Evolutionary conservation across 2,888 invertebrate genomes (phyloP), one percentile per base, ranked within the genome.

Genomic region (Drosophila tripunctata): DNA sequence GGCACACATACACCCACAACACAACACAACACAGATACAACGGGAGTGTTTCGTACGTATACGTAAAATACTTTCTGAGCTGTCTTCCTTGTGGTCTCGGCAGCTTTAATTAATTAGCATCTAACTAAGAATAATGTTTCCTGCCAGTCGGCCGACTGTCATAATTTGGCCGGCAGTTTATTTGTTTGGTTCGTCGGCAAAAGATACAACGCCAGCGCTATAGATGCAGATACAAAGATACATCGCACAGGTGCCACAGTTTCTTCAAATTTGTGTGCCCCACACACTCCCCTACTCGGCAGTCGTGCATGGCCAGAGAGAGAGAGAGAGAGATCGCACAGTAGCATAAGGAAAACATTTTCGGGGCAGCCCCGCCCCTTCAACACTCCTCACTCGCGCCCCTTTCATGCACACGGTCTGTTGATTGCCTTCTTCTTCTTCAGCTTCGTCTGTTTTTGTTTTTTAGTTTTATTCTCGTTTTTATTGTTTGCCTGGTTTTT

Each of bases 61-160:
- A 27, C 27, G 27, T 27, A 27, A 55, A 65, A 51, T 45, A 24
- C 55, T 40, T 35, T 15, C 45, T 41, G 38, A 60, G 45, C 30
- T 38, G 45, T 10, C n/a, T 47, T 3, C 10, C 33, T 15, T 36
- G 31, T 33, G 45, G 51, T 36, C 45, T 50, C 44, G 47, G 63
- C 38, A 57, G 38, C 63, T 54, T 64, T 83, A 83, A 83, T 83
- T 86, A 83, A 83, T 83, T 86, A 86, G 83, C 81, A 83, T 83
- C 86, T 74, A 86, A 83, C 86, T 74, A 86, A 83, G 86, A 83
- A 83, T 80, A 83, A 83, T 83, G 83, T 80, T 83, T 86, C 83
- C 86, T 78, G 86, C 65, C 38, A 40, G 38, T 30, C 19, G 69
- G 64, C 36, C 66, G 71, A 78, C 80, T 83, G 83, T 86, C 80